Conservation (phyloP, 2,888 invertebrate genomes). For the Temnothorax rugatulus region DNA sequence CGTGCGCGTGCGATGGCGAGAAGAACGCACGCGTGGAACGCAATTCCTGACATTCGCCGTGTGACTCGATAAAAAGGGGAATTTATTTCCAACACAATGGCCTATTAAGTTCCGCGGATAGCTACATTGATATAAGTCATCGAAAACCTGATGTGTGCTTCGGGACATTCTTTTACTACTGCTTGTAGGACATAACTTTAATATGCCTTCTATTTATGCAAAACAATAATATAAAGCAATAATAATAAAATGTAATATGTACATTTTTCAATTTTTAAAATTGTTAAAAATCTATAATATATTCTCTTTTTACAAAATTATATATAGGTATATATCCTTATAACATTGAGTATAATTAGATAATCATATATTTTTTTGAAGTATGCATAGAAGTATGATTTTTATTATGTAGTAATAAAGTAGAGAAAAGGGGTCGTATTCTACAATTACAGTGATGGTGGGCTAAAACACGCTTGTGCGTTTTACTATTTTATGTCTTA, state of each 20-base stretch:
- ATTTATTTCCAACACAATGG: slow-evolving; percentile 32
- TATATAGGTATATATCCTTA: neutral
- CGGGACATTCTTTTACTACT: neutral
- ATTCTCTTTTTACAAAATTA: neutral
- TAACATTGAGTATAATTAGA: neutral
- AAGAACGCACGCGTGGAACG: slow-evolving; percentile 21
- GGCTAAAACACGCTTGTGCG: neutral
- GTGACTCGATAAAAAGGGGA: slow-evolving; percentile 15
- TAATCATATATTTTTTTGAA: neutral
- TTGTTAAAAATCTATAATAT: neutral
- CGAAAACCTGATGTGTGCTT: neutral
- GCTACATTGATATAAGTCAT: neutral
- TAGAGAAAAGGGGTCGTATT: neutral
- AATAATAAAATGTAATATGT: neutral
- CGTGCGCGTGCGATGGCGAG: slow-evolving; percentile 7
- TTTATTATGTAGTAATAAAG: neutral
- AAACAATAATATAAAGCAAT: neutral
- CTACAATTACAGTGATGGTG: neutral
- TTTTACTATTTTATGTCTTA: neutral
- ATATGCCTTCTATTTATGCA: neutral
- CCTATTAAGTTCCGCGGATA: neutral
- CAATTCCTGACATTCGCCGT: slow-evolving; percentile 23
- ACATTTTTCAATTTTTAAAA: neutral
- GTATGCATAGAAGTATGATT: neutral
- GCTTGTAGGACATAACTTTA: neutral